phyloP scores from a whole-genome alignment of 2,888 invertebrate genomes.

The Aelia acuminata region DNA sequence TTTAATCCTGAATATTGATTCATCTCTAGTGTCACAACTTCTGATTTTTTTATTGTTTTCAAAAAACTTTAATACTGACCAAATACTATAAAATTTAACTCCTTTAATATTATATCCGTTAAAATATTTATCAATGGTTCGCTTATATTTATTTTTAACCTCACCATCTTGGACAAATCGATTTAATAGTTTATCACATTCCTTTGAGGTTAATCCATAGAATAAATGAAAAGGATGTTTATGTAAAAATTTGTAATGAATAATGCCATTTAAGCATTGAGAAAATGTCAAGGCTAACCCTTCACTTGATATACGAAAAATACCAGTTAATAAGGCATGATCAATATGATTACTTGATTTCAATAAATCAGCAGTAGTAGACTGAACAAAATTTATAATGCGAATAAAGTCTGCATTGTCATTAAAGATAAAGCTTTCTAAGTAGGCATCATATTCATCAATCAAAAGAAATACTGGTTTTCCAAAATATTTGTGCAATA shows the following conservation, averaged over 20 bases:
- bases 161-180: background rate
- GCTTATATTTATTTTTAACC: background rate
- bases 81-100: constrained; percentile 31
- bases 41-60: background rate
- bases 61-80: constrained; percentile 20
- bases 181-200: background rate
- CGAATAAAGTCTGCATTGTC: background rate
- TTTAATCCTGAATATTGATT: background rate
- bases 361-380: constrained; percentile 38
- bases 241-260: constrained; percentile 41
- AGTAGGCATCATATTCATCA: constrained; percentile 33
- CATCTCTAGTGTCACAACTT: background rate
- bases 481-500: constrained; percentile 32
- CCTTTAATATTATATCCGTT: background rate
- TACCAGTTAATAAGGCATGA: constrained; percentile 40
- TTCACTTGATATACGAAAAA: constrained; percentile 21
- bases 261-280: constrained; percentile 22
- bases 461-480: constrained; percentile 34
- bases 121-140: constrained; percentile 14
- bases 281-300: constrained; percentile 6
- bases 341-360: constrained; percentile 33
- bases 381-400: constrained; percentile 14
- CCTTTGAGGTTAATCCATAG: constrained; percentile 28
- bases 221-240: background rate
- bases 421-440: constrained; percentile 24